phyloP scores from a whole-genome alignment of 1,140 invertebrate species.

The Rhopalosiphum maidis region DNA sequence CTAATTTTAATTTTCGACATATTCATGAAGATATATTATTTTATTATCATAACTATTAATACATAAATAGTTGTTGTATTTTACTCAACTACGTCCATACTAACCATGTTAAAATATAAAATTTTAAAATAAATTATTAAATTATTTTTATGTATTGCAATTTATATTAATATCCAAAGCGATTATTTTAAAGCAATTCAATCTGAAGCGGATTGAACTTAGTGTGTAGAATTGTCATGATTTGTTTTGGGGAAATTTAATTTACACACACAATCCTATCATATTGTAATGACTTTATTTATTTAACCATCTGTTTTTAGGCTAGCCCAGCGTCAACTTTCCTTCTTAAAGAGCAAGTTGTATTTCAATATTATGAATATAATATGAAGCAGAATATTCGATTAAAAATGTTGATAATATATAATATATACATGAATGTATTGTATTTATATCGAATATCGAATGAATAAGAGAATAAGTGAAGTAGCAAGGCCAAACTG shows the following conservation, averaged over 20 bases:
- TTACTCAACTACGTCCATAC: no score
- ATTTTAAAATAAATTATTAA: no score
- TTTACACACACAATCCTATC: background rate
- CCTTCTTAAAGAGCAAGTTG: background rate
- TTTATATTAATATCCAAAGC: background rate
- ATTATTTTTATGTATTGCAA: no score
- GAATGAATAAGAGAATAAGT: background rate
- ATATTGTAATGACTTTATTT: background rate
- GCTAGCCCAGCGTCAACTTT: background rate
- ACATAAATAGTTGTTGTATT: no score
- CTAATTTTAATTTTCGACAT: no score
- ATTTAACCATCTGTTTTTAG: background rate
- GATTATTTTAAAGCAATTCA: no score
- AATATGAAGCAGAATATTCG: background rate
- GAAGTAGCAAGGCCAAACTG: background rate
- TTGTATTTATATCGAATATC: background rate
- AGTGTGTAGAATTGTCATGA: background rate
- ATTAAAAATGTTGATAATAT: background rate
- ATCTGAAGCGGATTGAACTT: no score
- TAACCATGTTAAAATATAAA: no score
- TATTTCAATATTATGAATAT: background rate
- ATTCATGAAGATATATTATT: no score
- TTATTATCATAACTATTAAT: no score
- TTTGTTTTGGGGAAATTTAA: no score
- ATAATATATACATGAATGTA: no score